A percentile compares a stretch with the other conserved stretches of the same genome.
Conservation (phyloP, 2,797 vertebrate species). For the Petrocephalus sullivani region DNA sequence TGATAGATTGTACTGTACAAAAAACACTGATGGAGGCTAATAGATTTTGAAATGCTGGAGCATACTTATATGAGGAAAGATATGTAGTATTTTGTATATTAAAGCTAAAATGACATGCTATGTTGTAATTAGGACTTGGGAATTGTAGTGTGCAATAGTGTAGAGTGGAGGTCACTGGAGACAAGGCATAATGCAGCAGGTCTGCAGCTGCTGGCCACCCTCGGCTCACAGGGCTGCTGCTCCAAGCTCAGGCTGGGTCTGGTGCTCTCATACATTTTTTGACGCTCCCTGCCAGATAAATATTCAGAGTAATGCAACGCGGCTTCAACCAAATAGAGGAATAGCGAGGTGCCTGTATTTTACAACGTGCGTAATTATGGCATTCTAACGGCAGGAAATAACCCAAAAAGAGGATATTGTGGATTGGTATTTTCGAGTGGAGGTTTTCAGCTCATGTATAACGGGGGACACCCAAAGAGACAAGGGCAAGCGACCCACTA, state of each 20-base stretch:
- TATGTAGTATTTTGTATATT: conserved; percentile 24
- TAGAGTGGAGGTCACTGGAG: conserved; percentile 1
- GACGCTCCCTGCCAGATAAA: neutral
- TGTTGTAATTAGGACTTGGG: conserved; percentile 16
- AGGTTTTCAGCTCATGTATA: neutral
- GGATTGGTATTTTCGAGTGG: neutral
- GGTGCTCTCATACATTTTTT: conserved; percentile 15
- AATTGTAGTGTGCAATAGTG: conserved; percentile 15
- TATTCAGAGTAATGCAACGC: neutral
- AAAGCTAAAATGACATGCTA: conserved; percentile 13
- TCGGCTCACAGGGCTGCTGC: neutral
- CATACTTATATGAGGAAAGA: neutral
- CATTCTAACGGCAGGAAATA: neutral
- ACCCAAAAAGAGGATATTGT: neutral
- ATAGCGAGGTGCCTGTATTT: neutral
- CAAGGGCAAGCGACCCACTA: neutral
- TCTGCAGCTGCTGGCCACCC: neutral
- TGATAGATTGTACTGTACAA: conserved; percentile 53
- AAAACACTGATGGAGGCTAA: conserved; percentile 16
- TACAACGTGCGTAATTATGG: too few relatives aligned
- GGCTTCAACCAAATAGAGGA: neutral
- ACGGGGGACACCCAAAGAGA: neutral
- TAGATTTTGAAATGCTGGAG: conserved; percentile 1
- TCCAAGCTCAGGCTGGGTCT: neutral
- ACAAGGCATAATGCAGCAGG: neutral